Base-by-base conservation (phyloP, 30 jellyfish, hydroid and myxozoan genomes). In the Aurelia aurita region DNA sequence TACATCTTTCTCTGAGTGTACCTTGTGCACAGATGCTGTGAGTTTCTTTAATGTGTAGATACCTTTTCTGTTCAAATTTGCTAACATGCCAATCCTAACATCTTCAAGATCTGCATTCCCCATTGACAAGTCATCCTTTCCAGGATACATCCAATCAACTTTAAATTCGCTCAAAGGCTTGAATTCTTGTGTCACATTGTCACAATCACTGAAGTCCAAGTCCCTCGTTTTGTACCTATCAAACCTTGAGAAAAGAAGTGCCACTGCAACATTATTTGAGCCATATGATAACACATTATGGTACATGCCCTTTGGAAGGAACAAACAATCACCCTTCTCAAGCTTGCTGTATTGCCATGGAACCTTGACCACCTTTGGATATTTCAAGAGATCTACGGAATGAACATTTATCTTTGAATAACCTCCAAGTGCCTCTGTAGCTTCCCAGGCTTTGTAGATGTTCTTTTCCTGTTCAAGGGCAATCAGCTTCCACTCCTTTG, bases 81-180 rank as follows among this genome's bases (percentile, higher is more conserved):
- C 63, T 18, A 74, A 68, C 89, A 86, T 49, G 63, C 53, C 57
- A 16, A 20, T 31, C 23, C 95, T 49, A 26, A 68, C 85, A 74
- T 60, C 74, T 47, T 84, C 87, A 39, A 91, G 87, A 23, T 91
- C 97, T 20, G 93, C 82, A 77, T 91, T 84, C n/a, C 97, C 97
- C 97, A 91, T 91, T 13, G 90, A 46, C 93, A 91, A 62, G 34
- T 60, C 87, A 16, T 96, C 97, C 20, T 77, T 80, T 15, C 97
- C 97, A 20, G 95, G 89, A 59, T 90, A 90, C 88, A 84, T 72
- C 97, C 97, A 90, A 60, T 90, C 95, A 11, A 90, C 95, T 75
- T 70, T 88, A 67, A 90, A 82, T 13, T 90, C 95, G 20, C 82
- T 47, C 46, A 90, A 69, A 0, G 97, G 95, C 47, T 53, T 82